A percentile compares a stretch with the other conserved stretches of the same genome.
Evolutionary conservation across 1,140 invertebrate genomes (phyloP).

Genomic region (Drosophila arizonae): DNA sequence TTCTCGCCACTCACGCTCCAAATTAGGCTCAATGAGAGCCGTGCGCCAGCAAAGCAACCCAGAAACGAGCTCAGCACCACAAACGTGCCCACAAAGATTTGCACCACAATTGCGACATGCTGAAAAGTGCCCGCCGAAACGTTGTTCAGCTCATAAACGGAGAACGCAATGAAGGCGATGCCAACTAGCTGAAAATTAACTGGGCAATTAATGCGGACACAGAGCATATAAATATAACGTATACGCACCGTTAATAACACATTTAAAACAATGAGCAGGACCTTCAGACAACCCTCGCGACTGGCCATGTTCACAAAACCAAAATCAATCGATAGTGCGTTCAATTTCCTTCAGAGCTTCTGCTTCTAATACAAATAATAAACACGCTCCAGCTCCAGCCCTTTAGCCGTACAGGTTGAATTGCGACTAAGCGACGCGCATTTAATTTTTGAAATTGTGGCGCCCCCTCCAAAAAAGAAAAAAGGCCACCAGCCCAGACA

Average conservation of each 20-base stretch:
- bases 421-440: slow-evolving; percentile 64
- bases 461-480: slow-evolving; percentile 38
- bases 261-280: slow-evolving; percentile 67
- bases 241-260: slow-evolving; percentile 77
- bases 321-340: slow-evolving; percentile 64
- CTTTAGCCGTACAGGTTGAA: slow-evolving; percentile 64
- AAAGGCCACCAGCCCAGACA: slow-evolving; percentile 37
- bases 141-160: slow-evolving; percentile 71
- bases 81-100: slow-evolving; percentile 79
- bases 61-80: slow-evolving; percentile 75
- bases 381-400: slow-evolving; percentile 47
- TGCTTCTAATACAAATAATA: slow-evolving; percentile 13
- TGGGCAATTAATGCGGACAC: background rate
- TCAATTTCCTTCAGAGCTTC: slow-evolving; percentile 42
- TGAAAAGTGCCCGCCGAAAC: slow-evolving; percentile 74
- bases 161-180: slow-evolving; percentile 71
- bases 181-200: slow-evolving; percentile 64
- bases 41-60: slow-evolving; percentile 69
- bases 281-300: slow-evolving; percentile 64
- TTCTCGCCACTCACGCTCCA: slow-evolving; percentile 65
- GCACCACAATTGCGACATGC: slow-evolving; percentile 74
- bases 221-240: slow-evolving; percentile 33
- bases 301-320: slow-evolving; percentile 54
- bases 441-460: slow-evolving; percentile 74
- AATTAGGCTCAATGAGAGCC: slow-evolving; percentile 65